A percentile compares a stretch with the other conserved stretches of the same genome.
These are phyloP conservation scores for Bergia puertoricense DNA, from an alignment of 92 coral and sea anemone genomes.

Conservation along the genomic window DNA sequence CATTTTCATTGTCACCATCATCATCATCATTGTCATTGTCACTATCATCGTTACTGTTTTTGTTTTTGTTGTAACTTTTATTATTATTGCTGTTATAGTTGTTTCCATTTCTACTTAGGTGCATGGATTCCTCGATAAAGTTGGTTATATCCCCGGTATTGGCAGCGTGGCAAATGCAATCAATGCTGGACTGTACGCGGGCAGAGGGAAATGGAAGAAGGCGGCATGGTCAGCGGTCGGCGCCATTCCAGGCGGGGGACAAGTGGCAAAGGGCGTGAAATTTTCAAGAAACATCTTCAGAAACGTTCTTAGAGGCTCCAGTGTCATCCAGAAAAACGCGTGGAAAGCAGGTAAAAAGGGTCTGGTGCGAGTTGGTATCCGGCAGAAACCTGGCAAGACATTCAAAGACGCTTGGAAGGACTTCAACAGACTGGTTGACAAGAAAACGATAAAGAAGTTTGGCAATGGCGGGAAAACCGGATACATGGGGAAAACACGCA, in stretches of 20 bases:
- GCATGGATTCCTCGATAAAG: slow-evolving; percentile 36
- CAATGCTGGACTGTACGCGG: slow-evolving; percentile 39
- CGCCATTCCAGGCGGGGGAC: slow-evolving; percentile 34
- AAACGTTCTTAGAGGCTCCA: slow-evolving; percentile 29
- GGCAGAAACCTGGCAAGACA: slow-evolving; percentile 30
- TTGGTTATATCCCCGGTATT: slow-evolving; percentile 31
- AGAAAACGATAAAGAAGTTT: slow-evolving; percentile 7
- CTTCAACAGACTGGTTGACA: slow-evolving; percentile 31
- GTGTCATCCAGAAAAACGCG: neutral
- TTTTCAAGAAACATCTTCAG: slow-evolving; percentile 25
- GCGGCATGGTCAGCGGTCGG: slow-evolving; percentile 45
- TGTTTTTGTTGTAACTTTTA: neutral
- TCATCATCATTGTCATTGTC: too few species aligned
- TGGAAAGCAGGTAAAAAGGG: slow-evolving; percentile 27
- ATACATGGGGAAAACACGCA: slow-evolving; percentile 34
- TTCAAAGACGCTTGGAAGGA: slow-evolving; percentile 37
- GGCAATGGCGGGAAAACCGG: slow-evolving; percentile 21
- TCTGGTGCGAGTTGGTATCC: slow-evolving; percentile 15
- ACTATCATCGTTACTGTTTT: neutral
- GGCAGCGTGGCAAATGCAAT: slow-evolving; percentile 38
- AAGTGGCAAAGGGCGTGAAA: slow-evolving; percentile 23
- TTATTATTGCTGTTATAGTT: neutral
- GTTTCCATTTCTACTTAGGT: neutral
- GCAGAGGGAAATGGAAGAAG: slow-evolving; percentile 39
- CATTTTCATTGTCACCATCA: neutral